These are phyloP conservation scores for Enteromius mattozi DNA, from an alignment of 2,797 vertebrate genomes.

Conservation along the genomic window DNA sequence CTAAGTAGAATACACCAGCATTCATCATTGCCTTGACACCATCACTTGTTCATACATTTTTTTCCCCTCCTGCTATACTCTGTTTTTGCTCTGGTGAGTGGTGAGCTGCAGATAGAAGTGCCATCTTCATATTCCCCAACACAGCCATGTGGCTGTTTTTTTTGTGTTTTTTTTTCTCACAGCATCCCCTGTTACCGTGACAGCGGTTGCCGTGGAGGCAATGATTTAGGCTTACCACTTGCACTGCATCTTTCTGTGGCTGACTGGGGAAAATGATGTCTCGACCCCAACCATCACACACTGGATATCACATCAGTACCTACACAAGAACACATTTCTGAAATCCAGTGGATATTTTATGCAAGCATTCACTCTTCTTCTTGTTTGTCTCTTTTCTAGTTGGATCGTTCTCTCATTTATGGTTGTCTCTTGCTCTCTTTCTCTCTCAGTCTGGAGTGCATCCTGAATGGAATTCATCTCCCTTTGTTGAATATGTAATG, in stretches of 20 bases:
- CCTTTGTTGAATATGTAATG: constrained; percentile 35
- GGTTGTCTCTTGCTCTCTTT: constrained; percentile 1
- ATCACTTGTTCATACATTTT: constrained; percentile 28
- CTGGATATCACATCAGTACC: constrained; percentile 22
- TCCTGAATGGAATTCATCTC: constrained; percentile 44
- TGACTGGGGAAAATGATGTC: constrained; percentile 43
- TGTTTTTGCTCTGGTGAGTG: neutral
- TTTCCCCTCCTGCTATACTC: neutral
- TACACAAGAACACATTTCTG: neutral
- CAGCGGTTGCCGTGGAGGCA: constrained; percentile 37
- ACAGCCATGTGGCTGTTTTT: constrained; percentile 1
- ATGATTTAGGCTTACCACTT: constrained; percentile 50
- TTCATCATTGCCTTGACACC: constrained; percentile 14
- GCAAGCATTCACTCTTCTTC: constrained; percentile 2
- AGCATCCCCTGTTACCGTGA: constrained; percentile 50
- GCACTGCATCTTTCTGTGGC: constrained; percentile 31
- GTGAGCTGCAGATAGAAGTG: neutral
- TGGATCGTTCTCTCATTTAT: neutral
- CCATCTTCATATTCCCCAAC: constrained; percentile 8
- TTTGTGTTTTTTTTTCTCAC: constrained; percentile 13
- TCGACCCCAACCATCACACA: constrained; percentile 46
- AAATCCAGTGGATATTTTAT: constrained; percentile 35
- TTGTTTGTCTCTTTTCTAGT: neutral
- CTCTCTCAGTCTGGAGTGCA: neutral
- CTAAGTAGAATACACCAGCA: constrained; percentile 12